Conservation (phyloP, 2,888 invertebrate genomes). For the Pinctada fucata region DNA sequence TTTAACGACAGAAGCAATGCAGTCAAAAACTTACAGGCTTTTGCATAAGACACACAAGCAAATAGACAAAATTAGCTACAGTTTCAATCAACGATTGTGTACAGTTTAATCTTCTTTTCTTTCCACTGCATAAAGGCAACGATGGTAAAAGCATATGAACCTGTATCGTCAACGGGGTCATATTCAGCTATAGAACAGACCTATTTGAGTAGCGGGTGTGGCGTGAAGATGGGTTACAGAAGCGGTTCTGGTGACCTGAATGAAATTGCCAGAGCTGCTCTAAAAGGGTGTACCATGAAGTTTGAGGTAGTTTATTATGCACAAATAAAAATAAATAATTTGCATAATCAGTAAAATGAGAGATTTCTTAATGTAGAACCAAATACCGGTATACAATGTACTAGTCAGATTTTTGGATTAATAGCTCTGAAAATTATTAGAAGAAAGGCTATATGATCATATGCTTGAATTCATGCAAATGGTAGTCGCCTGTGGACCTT, state of each 20-base stretch:
- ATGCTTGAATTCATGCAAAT: too few relatives aligned
- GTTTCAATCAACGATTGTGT: background rate
- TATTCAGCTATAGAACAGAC: constrained; percentile 1
- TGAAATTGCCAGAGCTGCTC: constrained; percentile 52
- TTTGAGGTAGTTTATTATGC: constrained; percentile 49
- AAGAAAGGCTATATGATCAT: too few relatives aligned
- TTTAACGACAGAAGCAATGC: too few relatives aligned
- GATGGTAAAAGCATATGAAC: constrained; percentile 47
- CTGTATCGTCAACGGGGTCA: constrained; percentile 27
- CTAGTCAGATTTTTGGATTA: too few relatives aligned
- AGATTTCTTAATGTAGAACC: too few relatives aligned
- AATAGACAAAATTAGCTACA: too few relatives aligned
- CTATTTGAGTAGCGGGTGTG: constrained; percentile 56
- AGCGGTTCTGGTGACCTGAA: constrained; percentile 41
- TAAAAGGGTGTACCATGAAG: constrained; percentile 55
- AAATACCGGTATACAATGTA: too few relatives aligned
- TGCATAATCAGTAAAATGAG: too few relatives aligned
- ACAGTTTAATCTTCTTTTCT: background rate
- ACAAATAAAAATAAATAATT: background rate
- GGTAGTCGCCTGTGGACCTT: too few relatives aligned
- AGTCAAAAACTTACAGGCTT: too few relatives aligned
- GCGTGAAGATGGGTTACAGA: constrained; percentile 42
- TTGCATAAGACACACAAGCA: too few relatives aligned
- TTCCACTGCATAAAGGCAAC: constrained; percentile 32
- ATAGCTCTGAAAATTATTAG: too few relatives aligned